Evolutionary conservation across 2,797 vertebrate genomes (phyloP).

Genomic region (Leptoclinus maculatus): DNA sequence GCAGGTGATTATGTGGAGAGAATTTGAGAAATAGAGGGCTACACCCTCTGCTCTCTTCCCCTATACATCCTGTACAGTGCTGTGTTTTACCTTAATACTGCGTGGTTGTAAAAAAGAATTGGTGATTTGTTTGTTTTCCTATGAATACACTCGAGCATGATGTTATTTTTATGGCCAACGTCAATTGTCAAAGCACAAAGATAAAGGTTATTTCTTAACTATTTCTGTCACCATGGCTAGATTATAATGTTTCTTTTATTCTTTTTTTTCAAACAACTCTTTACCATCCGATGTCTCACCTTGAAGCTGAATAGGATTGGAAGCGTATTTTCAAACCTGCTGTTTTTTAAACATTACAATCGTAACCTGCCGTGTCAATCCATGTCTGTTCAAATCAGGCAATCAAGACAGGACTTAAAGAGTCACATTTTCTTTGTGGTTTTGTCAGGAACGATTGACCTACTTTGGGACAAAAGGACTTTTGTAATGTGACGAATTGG

Average conservation of each 20-base stretch:
- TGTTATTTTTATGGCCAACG: slow-evolving; percentile 9
- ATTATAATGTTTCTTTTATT: neutral
- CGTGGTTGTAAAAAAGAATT: neutral
- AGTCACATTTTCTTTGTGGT: slow-evolving; percentile 16
- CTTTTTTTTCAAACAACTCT: neutral
- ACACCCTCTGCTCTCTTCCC: slow-evolving; percentile 37
- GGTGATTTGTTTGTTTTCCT: neutral
- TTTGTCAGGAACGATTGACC: slow-evolving; percentile 34
- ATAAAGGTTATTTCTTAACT: neutral
- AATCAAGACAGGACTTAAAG: slow-evolving; percentile 34
- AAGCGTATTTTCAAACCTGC: slow-evolving; percentile 27
- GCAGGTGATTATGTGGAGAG: slow-evolving; percentile 72
- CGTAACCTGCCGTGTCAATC: slow-evolving; percentile 30
- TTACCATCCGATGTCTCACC: slow-evolving; percentile 10
- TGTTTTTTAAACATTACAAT: slow-evolving; percentile 35
- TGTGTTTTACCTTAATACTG: neutral
- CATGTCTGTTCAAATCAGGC: slow-evolving; percentile 42
- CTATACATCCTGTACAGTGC: slow-evolving; percentile 20
- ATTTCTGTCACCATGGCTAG: neutral
- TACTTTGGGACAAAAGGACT: slow-evolving; percentile 42
- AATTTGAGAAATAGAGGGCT: slow-evolving; percentile 61
- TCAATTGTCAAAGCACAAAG: slow-evolving; percentile 6
- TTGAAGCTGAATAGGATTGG: slow-evolving; percentile 15
- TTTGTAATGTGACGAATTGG: slow-evolving; percentile 1
- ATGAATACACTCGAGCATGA: neutral